Evolutionary conservation across 2,797 vertebrate species (phyloP), one percentile per base, ranked within the genome.

Genomic region (Carapus acus): DNA sequence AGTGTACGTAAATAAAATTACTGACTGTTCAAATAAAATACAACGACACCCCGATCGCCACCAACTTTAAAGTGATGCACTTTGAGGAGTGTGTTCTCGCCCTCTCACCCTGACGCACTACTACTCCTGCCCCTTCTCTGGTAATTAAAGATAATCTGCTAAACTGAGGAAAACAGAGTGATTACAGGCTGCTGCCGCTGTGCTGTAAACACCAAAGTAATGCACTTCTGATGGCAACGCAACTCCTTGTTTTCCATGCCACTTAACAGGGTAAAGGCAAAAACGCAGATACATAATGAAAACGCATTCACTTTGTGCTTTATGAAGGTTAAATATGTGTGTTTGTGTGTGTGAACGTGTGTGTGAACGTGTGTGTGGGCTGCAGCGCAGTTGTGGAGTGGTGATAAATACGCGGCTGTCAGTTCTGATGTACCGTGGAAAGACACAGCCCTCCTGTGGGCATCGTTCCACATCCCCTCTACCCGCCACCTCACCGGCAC

Each of bases 261-360:
- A 13, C 31, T 2, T n/a, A 34, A 36, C 8, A 39, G 43, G 61
- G 21, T 0, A 27, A 21, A 50, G 9, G 29, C 31, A 43, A 47
- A 6, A 56, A 52, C 21, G 23, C 15, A 8, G n/a, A 12, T 19
- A 5, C 37, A 66, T 8, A 31, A 40, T 54, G 38, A n/a, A 41
- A 22, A 52, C 7, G 43, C 65, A 31, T 64, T 69, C 51, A 46
- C 67, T 73, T 58, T 55, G 59, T 53, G 62, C 50, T 53, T 55
- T 27, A 68, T 74, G 71, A 87, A 85, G 83, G 84, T 86, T 80
- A 77, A 65, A 71, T 74, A 55, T 69, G 69, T 75, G 77, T 55
- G 54, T 46, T 55, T 69, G 69, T 75, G 77, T 55, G 54, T 46
- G 49, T n/a, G n/a, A n/a, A n/a, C n/a, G n/a, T n/a, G n/a, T n/a